Base-by-base conservation (phyloP, 2,113 vertebrate species). In the Antennarius striatus region DNA sequence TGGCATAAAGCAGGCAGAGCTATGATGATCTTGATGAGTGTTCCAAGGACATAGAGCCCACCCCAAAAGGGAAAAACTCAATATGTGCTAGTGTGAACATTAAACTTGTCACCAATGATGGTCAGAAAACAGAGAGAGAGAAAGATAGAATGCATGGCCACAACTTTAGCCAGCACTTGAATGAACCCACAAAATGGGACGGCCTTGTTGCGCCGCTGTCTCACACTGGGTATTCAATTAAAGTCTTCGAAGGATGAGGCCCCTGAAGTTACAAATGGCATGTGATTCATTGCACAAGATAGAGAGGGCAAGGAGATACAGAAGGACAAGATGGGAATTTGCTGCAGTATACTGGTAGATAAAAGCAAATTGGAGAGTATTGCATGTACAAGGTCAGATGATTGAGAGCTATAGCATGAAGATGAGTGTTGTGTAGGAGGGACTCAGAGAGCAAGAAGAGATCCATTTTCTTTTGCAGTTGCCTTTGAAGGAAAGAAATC, bases 391-490 rank as follows among this genome's bases (percentile, higher is more conserved):
- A 52, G 64, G 47, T 71, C 60, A 75, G 61, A 22, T 60, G 71
- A 75, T 56, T 60, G 47, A 66, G 67, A 65, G 65, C 59, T 30
- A 4, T 49, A 36, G 32, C 56, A 54, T 61, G 64, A 80, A 67
- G 60, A 83, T 56, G 60, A 71, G 69, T 57, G 65, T 29, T 58
- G 57, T 53, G 61, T 51, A 64, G 58, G 12, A 3, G 29, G 51
- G 71, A 57, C 47, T 28, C 39, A 14, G 56, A 48, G 29, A 55
- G 54, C 32, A 36, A 36, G 32, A 36, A 22, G 22, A 61, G 28
- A 76, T 66, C 46, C 60, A 74, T 67, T 51, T 49, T 53, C 68
- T 48, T 10, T 51, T 36, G 51, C 43, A 60, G 56, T 39, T 56
- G 63, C 71, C 51, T 59, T 43, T 29, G 70, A 72, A 61, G 11